A percentile compares a stretch with the other conserved stretches of the same genome.
Conservation (phyloP, 2,113 vertebrate genomes). For the Myotis lucifugus region DNA sequence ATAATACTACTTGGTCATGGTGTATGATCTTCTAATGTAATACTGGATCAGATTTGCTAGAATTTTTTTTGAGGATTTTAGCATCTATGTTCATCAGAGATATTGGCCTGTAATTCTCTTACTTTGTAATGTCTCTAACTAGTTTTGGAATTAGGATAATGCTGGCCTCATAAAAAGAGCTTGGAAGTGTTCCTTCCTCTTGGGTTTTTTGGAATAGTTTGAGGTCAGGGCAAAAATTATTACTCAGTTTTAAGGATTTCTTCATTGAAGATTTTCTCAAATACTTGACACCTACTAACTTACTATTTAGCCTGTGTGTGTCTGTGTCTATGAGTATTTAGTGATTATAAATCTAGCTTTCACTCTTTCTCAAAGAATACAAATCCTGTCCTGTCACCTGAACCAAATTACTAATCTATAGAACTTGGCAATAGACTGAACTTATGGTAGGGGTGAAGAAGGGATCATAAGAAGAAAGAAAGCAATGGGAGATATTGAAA, state of each 20-base stretch:
- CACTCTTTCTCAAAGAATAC: neutral
- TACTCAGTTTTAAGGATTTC: neutral
- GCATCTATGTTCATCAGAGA: no score
- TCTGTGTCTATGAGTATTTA: neutral
- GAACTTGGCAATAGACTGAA: neutral
- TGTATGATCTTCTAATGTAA: no score
- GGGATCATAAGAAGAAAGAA: neutral
- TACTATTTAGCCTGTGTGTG: neutral
- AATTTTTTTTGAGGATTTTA: no score
- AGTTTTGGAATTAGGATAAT: no score
- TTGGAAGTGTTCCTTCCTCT: no score
- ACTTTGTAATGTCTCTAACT: no score
- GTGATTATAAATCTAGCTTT: conserved; percentile 23
- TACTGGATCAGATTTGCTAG: no score
- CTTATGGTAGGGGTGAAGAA: neutral
- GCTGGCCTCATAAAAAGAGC: no score
- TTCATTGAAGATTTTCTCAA: conserved; percentile 5
- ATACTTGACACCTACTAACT: neutral
- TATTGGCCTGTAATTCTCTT: no score
- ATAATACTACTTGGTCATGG: no score
- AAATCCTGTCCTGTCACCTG: neutral
- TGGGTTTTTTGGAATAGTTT: no score
- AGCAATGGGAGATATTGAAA: neutral
- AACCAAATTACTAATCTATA: neutral
- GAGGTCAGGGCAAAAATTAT: neutral